A percentile compares a stretch with the other conserved stretches of the same genome.
Conservation (phyloP, 1,140 invertebrate species). For the Platyura marginata region DNA sequence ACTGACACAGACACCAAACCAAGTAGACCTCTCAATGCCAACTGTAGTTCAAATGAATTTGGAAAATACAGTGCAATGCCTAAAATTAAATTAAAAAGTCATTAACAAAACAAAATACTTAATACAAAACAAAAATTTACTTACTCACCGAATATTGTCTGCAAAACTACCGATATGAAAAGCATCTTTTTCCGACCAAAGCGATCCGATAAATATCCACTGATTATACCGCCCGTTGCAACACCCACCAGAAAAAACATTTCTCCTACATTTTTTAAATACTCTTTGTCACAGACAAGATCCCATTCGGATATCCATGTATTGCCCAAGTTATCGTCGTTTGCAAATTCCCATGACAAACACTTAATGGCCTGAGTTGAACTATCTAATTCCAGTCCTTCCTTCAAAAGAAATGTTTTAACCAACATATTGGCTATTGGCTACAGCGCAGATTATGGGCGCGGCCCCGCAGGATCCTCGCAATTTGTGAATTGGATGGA, state of each 20-base stretch:
- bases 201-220: constrained; percentile 50
- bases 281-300: constrained; percentile 40
- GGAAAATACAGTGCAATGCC: constrained; percentile 39
- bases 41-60: constrained; percentile 42
- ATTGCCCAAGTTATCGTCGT: constrained; percentile 31
- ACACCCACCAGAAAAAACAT: constrained; percentile 49
- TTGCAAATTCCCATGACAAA: constrained; percentile 44
- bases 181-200: constrained; percentile 58
- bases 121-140: not conserved
- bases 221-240: constrained; percentile 44
- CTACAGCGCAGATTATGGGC: too few species aligned
- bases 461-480: too few species aligned
- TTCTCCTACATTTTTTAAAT: constrained; percentile 41
- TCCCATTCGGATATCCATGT: constrained; percentile 46
- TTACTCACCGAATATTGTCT: constrained; percentile 36
- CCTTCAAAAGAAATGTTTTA: constrained; percentile 1
- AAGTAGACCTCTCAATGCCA: constrained; percentile 36
- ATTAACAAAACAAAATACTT: not conserved
- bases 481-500: too few species aligned
- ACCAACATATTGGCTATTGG: not conserved
- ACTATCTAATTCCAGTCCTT: constrained; percentile 2
- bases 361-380: constrained; percentile 25
- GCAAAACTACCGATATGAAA: constrained; percentile 44
- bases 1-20: constrained; percentile 52
- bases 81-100: constrained; percentile 6